Conservation (phyloP, 2,888 invertebrate genomes). For the Eugnorisma glareosa region DNA sequence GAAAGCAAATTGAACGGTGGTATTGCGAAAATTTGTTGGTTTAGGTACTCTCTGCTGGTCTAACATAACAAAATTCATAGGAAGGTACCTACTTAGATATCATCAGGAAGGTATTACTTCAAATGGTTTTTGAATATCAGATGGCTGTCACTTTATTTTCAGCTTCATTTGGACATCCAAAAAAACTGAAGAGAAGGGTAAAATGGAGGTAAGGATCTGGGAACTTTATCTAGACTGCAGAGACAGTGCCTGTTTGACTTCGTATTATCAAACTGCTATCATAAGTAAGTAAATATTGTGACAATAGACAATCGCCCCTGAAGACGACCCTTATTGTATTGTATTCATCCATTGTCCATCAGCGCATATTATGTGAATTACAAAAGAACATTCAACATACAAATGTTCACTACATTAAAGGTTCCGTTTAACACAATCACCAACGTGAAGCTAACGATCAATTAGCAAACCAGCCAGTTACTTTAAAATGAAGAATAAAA, state of each 20-base stretch:
- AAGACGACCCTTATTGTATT: background rate
- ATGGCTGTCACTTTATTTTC: background rate
- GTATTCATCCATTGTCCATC: background rate
- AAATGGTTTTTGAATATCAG: background rate
- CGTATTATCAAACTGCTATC: background rate
- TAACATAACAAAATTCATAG: background rate
- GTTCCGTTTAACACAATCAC: conserved; percentile 3
- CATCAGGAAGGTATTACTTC: background rate
- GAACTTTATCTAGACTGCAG: background rate
- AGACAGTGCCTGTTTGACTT: background rate
- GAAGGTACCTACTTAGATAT: background rate
- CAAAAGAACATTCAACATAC: conserved; percentile 27
- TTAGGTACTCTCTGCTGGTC: background rate
- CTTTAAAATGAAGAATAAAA: conserved; percentile 69
- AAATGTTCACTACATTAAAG: conserved; percentile 5
- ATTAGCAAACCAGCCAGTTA: conserved; percentile 73
- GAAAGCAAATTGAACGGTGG: background rate
- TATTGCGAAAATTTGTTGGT: background rate
- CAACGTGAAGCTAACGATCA: conserved; percentile 73
- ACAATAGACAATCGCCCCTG: background rate
- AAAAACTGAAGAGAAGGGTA: background rate
- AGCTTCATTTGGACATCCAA: background rate
- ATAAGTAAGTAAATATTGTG: background rate
- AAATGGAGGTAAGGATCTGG: background rate
- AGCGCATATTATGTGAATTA: background rate